These are phyloP conservation scores for Drosophila sproati DNA, from an alignment of 1,140 invertebrate genomes.

Conservation along the genomic window DNA sequence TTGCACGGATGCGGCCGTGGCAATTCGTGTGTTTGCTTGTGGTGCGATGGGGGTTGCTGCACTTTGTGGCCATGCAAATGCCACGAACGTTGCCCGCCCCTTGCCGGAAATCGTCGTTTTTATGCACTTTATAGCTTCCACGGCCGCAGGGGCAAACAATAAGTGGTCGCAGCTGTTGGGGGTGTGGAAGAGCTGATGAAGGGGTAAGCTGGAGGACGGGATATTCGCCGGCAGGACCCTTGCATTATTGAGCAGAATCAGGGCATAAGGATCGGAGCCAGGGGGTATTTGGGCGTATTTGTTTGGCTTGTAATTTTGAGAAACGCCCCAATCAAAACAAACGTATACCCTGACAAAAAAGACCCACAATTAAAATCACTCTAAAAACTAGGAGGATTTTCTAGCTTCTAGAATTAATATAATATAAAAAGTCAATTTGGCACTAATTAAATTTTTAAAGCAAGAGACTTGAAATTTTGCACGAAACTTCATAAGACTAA, in stretches of 20 bases:
- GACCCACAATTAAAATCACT: too few species aligned
- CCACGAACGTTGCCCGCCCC: constrained; percentile 16
- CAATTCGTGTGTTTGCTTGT: not conserved
- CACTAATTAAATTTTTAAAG: too few species aligned
- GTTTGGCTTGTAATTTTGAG: constrained; percentile 47
- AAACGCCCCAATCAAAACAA: constrained; percentile 27
- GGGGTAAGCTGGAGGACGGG: not conserved
- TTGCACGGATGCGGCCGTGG: not conserved
- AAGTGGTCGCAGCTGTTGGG: not conserved
- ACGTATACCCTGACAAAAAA: not conserved
- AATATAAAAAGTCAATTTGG: too few species aligned
- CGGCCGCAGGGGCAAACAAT: constrained; percentile 39
- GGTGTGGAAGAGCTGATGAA: not conserved
- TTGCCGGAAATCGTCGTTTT: constrained; percentile 53
- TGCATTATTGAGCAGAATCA: constrained; percentile 49
- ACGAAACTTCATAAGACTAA: too few species aligned
- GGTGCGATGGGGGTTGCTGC: not conserved
- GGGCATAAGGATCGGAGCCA: not conserved
- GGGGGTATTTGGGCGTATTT: constrained; percentile 19
- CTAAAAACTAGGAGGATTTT: too few species aligned
- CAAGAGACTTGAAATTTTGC: too few species aligned
- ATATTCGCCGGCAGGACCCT: constrained; percentile 15
- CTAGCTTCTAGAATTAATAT: too few species aligned
- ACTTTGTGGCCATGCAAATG: constrained; percentile 52
- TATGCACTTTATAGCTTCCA: constrained; percentile 48